These are phyloP conservation scores for Rhamphomyia laevipes DNA, from an alignment of 2,888 invertebrate genomes.

Conservation along the genomic window DNA sequence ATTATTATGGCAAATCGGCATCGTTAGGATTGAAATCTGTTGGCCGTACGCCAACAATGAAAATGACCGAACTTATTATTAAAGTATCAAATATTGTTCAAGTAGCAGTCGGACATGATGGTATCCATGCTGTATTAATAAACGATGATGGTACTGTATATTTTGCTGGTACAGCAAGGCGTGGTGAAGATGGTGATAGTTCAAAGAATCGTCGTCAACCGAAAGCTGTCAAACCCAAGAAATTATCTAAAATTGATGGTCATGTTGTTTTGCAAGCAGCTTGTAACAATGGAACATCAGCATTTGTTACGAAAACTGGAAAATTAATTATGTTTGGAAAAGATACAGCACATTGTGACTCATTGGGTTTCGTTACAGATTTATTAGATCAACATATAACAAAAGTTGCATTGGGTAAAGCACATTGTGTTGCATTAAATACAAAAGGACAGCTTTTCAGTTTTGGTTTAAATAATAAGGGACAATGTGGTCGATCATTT, in stretches of 20 bases:
- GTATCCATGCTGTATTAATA: conserved; percentile 80
- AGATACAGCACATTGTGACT: conserved; percentile 76
- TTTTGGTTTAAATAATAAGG: conserved; percentile 95
- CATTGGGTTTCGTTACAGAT: conserved; percentile 59
- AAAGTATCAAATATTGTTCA: conserved; percentile 64
- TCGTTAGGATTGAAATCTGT: conserved; percentile 68
- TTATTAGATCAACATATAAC: conserved; percentile 59
- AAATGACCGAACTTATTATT: conserved; percentile 44
- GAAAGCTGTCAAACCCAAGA: conserved; percentile 85
- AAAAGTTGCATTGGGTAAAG: conserved; percentile 83
- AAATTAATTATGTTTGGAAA: conserved; percentile 90
- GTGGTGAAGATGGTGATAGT: conserved; percentile 90
- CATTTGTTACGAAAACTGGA: conserved; percentile 82
- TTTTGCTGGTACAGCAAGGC: conserved; percentile 67
- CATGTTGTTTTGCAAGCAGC: conserved; percentile 72
- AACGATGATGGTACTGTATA: conserved; percentile 86
- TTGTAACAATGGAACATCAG: conserved; percentile 91
- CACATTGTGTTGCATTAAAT: conserved; percentile 84
- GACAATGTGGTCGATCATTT: conserved; percentile 89
- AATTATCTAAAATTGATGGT: conserved; percentile 80
- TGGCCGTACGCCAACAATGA: conserved; percentile 34
- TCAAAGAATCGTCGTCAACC: conserved; percentile 69
- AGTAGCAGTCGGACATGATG: conserved; percentile 86
- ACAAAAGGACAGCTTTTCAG: conserved; percentile 85
- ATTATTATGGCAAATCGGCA: conserved; percentile 78